A percentile compares a stretch with the other conserved stretches of the same genome.
These are phyloP conservation scores for Falco concolor DNA, from an alignment of 2,797 vertebrate genomes.

Conservation along the genomic window DNA sequence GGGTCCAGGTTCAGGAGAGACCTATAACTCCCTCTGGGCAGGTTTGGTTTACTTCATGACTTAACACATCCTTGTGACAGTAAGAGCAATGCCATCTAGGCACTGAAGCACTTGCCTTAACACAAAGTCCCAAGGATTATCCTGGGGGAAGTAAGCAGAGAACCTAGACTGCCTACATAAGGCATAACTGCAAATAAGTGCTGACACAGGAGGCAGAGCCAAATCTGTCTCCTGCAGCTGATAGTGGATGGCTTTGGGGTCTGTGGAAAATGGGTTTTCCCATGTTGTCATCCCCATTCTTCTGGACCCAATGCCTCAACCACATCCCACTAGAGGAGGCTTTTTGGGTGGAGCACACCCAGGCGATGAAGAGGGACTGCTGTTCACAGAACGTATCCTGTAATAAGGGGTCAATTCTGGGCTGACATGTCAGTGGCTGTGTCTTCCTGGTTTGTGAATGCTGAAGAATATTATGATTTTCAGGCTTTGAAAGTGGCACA, in stretches of 20 bases:
- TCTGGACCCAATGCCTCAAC: background rate
- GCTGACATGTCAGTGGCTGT: background rate
- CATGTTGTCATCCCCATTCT: background rate
- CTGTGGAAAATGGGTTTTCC: background rate
- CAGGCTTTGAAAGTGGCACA: conserved; percentile 82
- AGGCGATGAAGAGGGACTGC: background rate
- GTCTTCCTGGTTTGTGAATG: background rate
- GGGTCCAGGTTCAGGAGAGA: background rate
- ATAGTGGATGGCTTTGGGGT: background rate
- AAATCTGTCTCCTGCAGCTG: background rate
- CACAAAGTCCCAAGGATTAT: background rate
- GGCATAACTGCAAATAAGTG: background rate
- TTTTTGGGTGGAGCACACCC: background rate
- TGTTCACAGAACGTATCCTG: background rate
- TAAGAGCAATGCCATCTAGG: background rate
- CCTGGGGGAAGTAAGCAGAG: background rate
- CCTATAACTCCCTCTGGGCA: background rate
- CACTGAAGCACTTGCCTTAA: background rate
- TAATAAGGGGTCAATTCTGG: background rate
- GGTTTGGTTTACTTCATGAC: background rate
- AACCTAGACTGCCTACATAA: background rate
- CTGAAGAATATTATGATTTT: conserved; percentile 42
- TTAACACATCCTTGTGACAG: background rate
- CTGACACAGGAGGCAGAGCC: background rate
- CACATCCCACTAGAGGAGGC: background rate